Evolutionary conservation across 2,888 invertebrate genomes (phyloP).

Genomic region (Tetheella fluctuosa): DNA sequence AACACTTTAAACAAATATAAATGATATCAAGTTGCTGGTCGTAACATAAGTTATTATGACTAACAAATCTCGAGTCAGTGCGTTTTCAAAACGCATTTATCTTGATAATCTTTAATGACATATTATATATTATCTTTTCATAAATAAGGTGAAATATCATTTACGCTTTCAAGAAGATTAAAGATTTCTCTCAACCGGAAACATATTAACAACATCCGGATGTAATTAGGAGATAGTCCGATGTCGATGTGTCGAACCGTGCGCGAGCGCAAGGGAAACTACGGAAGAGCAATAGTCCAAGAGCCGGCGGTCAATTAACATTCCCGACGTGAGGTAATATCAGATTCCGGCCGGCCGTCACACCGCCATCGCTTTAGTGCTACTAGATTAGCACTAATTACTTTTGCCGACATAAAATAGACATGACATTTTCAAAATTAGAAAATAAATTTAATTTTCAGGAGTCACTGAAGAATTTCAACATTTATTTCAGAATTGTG

Average conservation of each 20-base stretch:
- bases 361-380: background rate
- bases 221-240: slow-evolving; percentile 9
- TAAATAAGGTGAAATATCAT: background rate
- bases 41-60: background rate
- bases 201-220: slow-evolving; percentile 6
- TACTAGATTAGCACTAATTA: background rate
- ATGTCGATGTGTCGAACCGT: slow-evolving; percentile 3
- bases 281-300: slow-evolving; percentile 5
- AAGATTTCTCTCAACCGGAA: slow-evolving; percentile 2
- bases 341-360: background rate
- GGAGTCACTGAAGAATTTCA: too few species aligned
- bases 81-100: background rate
- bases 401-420: background rate
- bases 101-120: background rate
- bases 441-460: too few species aligned
- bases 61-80: background rate
- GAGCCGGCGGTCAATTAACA: slow-evolving; percentile 6
- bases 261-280: background rate
- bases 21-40: too few species aligned
- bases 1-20: too few species aligned
- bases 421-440: too few species aligned
- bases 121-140: background rate
- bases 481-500: too few species aligned
- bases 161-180: background rate
- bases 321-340: background rate